phyloP scores from a whole-genome alignment of 2,113 vertebrate species.

The Acrocephalus kingi region DNA sequence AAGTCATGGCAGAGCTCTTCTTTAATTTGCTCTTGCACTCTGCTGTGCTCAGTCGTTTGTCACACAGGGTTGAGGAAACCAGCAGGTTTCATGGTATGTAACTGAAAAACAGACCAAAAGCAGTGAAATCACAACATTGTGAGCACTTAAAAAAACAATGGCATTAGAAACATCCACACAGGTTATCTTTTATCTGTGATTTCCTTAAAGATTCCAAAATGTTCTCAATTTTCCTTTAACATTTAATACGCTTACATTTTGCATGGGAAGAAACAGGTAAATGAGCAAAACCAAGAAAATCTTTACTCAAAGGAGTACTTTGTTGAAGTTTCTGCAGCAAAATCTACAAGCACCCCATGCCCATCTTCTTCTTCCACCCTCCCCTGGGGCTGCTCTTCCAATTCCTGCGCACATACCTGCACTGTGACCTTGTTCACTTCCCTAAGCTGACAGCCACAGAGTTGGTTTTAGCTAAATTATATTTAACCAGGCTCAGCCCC shows the following conservation, averaged over 20 bases:
- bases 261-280: background rate
- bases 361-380: background rate
- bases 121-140: background rate
- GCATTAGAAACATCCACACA: background rate
- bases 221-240: background rate
- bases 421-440: background rate
- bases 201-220: background rate
- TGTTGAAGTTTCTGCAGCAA: background rate
- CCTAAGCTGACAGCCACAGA: background rate
- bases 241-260: background rate
- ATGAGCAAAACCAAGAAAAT: background rate
- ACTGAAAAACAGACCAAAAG: background rate
- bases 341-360: fast-evolving
- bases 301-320: background rate
- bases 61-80: background rate
- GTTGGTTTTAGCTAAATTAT: background rate
- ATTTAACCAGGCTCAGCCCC: background rate
- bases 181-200: background rate
- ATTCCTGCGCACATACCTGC: background rate
- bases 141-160: background rate
- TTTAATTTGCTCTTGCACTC: background rate
- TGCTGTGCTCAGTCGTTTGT: background rate
- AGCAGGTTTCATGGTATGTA: fast-evolving
- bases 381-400: background rate
- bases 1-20: background rate